phyloP scores from a whole-genome alignment of 2,113 vertebrate species.

The Lamprologus callipterus region DNA sequence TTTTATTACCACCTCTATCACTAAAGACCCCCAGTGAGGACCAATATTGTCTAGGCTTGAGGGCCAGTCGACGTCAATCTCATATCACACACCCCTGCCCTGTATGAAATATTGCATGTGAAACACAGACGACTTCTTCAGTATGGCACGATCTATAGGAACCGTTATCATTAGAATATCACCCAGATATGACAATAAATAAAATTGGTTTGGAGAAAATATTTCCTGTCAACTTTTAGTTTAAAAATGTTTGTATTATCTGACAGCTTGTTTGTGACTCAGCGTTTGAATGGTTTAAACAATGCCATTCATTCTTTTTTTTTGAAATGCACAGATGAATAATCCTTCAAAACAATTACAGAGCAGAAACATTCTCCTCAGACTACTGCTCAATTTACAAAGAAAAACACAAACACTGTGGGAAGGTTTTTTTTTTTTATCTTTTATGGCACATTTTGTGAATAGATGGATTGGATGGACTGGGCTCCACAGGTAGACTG shows the following conservation, averaged over 20 bases:
- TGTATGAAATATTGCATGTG: neutral
- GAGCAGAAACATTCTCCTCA: neutral
- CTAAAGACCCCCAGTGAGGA: constrained; percentile 48
- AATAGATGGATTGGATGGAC: neutral
- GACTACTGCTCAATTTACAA: neutral
- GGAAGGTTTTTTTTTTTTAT: neutral
- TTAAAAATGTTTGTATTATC: neutral
- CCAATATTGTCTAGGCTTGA: constrained; percentile 41
- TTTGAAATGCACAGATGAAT: neutral
- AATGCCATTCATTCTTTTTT: neutral
- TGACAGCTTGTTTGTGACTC: neutral
- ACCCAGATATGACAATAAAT: too few relatives aligned
- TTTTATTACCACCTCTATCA: constrained; percentile 63
- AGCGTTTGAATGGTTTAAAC: neutral
- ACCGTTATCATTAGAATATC: neutral
- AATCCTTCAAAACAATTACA: neutral
- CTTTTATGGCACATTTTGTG: neutral
- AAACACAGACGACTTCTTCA: neutral
- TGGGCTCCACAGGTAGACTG: neutral
- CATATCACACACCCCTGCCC: constrained; percentile 2
- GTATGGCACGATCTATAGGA: neutral
- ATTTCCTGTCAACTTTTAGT: neutral
- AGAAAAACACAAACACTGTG: neutral
- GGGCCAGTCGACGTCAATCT: neutral
- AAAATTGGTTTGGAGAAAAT: neutral